Evolutionary conservation across 2,797 vertebrate genomes (phyloP).

Genomic region (Darevskia nairensis): DNA sequence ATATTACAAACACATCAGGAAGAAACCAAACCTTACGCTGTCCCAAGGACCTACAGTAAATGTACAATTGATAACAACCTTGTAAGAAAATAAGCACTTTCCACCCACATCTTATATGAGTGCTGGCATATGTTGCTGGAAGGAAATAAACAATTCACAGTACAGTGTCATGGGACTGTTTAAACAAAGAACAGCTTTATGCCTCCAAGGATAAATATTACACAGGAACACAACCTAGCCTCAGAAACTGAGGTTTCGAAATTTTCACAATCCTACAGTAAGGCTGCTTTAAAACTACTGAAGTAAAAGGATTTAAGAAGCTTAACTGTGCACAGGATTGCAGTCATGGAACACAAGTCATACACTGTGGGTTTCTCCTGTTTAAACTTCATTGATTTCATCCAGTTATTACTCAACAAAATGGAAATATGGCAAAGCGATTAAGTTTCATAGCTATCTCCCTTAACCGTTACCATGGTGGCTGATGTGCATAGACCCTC

Average conservation of each 20-base stretch:
- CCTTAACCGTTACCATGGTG: neutral
- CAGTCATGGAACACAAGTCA: neutral
- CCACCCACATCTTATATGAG: too few relatives aligned
- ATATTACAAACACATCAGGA: neutral
- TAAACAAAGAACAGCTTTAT: neutral
- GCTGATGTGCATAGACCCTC: neutral
- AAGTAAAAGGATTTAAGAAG: neutral
- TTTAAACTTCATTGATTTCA: neutral
- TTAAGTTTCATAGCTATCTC: neutral
- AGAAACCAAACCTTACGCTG: neutral
- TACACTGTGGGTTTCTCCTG: neutral
- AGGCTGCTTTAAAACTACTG: neutral
- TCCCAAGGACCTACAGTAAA: neutral
- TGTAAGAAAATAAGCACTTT: conserved; percentile 17
- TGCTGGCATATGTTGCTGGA: neutral
- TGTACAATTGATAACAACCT: neutral
- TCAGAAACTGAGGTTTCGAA: conserved; percentile 42
- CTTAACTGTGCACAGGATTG: neutral
- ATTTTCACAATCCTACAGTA: neutral
- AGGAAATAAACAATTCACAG: neutral
- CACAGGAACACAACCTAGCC: conserved; percentile 13
- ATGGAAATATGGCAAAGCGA: neutral
- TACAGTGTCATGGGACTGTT: neutral
- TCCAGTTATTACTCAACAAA: neutral
- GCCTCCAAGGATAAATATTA: neutral